A percentile compares a stretch with the other conserved stretches of the same genome.
Evolutionary conservation across 2,113 vertebrate genomes (phyloP).

Genomic region (Grammomys surdaster): DNA sequence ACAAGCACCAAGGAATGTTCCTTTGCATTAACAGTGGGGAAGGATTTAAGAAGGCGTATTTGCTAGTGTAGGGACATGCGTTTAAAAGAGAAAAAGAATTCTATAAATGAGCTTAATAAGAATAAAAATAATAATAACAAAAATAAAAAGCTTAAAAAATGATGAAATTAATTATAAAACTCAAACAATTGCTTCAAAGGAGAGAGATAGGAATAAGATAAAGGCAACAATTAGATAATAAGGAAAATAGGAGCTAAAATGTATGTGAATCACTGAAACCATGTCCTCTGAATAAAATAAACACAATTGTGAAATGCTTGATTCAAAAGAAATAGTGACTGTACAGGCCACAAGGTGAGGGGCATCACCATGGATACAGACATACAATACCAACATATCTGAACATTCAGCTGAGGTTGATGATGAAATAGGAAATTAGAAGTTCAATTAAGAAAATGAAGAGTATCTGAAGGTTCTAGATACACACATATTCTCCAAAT

Average conservation of each 20-base stretch:
- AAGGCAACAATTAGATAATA: background rate
- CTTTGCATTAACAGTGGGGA: background rate
- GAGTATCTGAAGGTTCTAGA: background rate
- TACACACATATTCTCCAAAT: background rate
- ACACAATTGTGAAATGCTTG: background rate
- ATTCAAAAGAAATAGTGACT: background rate
- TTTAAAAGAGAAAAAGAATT: background rate
- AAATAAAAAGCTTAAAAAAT: too few species aligned
- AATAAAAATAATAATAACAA: background rate
- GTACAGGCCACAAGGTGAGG: background rate
- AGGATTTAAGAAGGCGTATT: background rate
- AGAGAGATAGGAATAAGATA: background rate
- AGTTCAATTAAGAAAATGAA: background rate
- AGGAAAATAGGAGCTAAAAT: background rate
- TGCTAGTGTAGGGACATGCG: background rate
- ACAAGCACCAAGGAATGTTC: background rate
- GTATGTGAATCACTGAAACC: background rate
- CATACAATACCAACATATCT: background rate
- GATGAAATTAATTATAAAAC: background rate
- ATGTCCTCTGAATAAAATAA: background rate
- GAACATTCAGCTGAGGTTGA: background rate
- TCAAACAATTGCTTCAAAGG: background rate
- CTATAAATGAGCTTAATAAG: conserved; percentile 5
- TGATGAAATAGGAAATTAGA: conserved; percentile 11
- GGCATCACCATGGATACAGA: background rate